Evolutionary conservation across 1,140 invertebrate genomes (phyloP).

Genomic region (Apolygus lucorum): DNA sequence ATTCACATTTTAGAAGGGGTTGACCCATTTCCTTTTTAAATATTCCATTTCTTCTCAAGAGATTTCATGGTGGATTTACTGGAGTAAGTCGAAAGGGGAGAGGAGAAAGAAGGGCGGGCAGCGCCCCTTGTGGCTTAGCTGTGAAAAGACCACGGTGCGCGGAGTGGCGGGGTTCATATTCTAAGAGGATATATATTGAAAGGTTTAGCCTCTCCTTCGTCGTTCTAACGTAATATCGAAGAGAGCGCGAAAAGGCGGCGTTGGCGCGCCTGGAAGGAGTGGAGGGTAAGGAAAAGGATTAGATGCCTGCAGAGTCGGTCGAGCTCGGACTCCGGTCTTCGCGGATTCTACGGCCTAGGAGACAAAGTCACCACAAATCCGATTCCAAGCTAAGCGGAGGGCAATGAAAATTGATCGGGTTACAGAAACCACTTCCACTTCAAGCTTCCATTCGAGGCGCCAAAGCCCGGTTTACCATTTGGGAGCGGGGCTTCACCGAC

Average conservation of each 20-base stretch:
- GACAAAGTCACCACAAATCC: slow-evolving; percentile 15
- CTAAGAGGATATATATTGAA: slow-evolving; percentile 16
- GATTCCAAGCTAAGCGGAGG: slow-evolving; percentile 8
- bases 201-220: not conserved
- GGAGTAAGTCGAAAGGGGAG: not conserved
- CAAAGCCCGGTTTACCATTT: too few relatives aligned
- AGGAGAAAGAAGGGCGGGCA: too few relatives aligned
- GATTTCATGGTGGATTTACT: slow-evolving; percentile 12
- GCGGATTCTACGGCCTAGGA: not conserved
- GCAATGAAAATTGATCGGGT: slow-evolving; percentile 15
- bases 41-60: slow-evolving; percentile 9
- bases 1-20: slow-evolving; percentile 14
- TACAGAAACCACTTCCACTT: not conserved
- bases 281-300: not conserved
- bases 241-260: not conserved
- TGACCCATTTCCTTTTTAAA: slow-evolving; percentile 12
- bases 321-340: not conserved
- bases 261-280: not conserved
- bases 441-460: not conserved
- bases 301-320: not conserved
- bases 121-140: not conserved
- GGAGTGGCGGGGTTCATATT: slow-evolving; percentile 1
- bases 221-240: slow-evolving; percentile 8
- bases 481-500: too few relatives aligned
- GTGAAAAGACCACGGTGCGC: not conserved